These are phyloP conservation scores for Chrysotoxum bicinctum DNA, from an alignment of 2,888 invertebrate genomes.

Conservation along the genomic window DNA sequence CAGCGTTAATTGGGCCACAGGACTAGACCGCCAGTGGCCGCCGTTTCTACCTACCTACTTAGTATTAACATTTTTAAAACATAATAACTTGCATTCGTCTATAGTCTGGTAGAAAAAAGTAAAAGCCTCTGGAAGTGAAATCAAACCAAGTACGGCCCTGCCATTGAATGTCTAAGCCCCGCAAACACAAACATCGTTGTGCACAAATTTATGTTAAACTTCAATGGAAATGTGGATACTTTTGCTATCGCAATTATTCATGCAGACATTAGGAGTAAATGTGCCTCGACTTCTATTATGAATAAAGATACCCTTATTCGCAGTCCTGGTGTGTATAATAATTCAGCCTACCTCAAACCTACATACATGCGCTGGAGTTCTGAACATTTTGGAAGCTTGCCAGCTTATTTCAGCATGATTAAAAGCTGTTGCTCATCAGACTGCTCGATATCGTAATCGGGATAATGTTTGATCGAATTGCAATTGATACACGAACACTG, in stretches of 20 bases:
- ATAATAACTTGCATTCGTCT: too few relatives aligned
- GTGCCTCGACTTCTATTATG: neutral
- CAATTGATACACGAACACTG: constrained; percentile 39
- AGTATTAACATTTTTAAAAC: too few relatives aligned
- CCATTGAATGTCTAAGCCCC: neutral
- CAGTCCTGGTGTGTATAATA: neutral
- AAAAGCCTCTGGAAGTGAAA: neutral
- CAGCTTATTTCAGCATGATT: constrained; percentile 51
- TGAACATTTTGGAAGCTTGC: constrained; percentile 48
- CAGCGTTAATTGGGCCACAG: too few relatives aligned
- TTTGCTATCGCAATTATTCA: constrained; percentile 61
- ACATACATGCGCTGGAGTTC: neutral
- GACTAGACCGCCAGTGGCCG: too few relatives aligned
- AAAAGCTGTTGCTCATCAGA: constrained; percentile 48
- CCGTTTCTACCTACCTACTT: too few relatives aligned
- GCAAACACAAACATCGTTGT: constrained; percentile 10
- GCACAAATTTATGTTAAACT: constrained; percentile 55
- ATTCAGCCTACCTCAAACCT: neutral
- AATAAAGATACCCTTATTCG: neutral
- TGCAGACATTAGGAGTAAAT: constrained; percentile 35
- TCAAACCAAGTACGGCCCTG: neutral
- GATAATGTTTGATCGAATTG: constrained; percentile 53
- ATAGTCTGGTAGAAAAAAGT: too few relatives aligned
- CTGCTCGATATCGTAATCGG: neutral
- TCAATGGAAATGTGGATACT: constrained; percentile 29